phyloP scores from a whole-genome alignment of 1,140 invertebrate species.

The Brachionus angularis region DNA sequence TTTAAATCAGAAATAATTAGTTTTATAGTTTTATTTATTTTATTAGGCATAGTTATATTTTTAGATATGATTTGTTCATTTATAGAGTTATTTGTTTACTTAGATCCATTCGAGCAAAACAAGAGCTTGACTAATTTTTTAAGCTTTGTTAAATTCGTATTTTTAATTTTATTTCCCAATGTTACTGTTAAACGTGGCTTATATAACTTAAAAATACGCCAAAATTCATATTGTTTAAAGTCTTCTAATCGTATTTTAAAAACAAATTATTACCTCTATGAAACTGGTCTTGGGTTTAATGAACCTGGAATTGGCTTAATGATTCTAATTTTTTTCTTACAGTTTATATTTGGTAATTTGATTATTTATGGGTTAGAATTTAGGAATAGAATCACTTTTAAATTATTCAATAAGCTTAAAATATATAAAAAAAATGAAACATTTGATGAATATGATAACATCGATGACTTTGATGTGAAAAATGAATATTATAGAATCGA shows the following conservation, averaged over 20 bases:
- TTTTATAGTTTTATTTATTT: constrained; percentile 22
- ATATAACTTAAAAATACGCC: constrained; percentile 7
- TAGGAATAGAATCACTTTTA: background rate
- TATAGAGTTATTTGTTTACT: background rate
- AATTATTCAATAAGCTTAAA: background rate
- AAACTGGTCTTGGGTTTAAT: background rate
- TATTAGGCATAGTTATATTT: background rate
- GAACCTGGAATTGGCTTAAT: constrained; percentile 28
- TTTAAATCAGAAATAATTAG: constrained; percentile 29
- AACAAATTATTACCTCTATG: background rate
- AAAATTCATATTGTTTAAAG: background rate
- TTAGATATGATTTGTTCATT: constrained; percentile 18
- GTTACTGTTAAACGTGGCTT: constrained; percentile 27
- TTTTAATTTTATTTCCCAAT: constrained; percentile 7
- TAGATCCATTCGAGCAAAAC: background rate
- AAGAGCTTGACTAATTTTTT: background rate
- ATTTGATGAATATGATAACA: background rate
- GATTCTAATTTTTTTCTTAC: background rate
- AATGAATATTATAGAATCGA: no score
- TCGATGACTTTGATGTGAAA: no score
- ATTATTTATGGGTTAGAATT: background rate
- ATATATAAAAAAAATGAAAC: background rate
- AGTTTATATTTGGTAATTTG: constrained; percentile 21
- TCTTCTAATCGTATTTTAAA: background rate
- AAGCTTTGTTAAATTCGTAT: background rate